Conservation (phyloP, 37 sponge, comb jelly and placozoan genomes). For the Chondrilla cf. caribensis region DNA sequence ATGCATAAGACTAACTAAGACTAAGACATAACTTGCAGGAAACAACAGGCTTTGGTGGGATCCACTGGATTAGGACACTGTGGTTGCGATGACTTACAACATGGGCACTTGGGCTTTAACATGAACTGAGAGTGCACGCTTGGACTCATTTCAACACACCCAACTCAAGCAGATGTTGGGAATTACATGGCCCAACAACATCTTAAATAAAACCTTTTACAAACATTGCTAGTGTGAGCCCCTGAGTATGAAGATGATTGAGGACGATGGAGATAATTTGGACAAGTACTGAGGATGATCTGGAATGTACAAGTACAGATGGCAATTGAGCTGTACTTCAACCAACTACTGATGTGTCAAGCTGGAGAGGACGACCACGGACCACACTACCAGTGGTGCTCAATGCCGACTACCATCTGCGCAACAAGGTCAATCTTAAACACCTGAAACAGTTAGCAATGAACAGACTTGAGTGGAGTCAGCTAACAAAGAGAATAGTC, state of each 20-base stretch:
- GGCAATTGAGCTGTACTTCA: conserved; percentile 19
- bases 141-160: conserved; percentile 22
- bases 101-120: conserved; percentile 9
- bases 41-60: conserved; percentile 23
- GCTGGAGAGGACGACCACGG: conserved; percentile 23
- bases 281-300: conserved; percentile 25
- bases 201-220: conserved; percentile 19
- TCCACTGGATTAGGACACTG: conserved; percentile 12
- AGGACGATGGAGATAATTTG: conserved; percentile 29
- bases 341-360: conserved; percentile 5
- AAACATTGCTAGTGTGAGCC: conserved; percentile 22
- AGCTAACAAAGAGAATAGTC: conserved; percentile 6
- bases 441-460: conserved; percentile 10
- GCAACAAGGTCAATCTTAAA: not conserved
- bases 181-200: conserved; percentile 4
- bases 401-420: conserved; percentile 23
- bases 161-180: conserved; percentile 19
- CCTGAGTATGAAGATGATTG: conserved; percentile 6
- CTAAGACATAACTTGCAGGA: not conserved
- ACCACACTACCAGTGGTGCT: conserved; percentile 29
- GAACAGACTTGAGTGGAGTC: conserved; percentile 8
- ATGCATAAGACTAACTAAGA: too few species aligned
- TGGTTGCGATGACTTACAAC: conserved; percentile 21
- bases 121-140: conserved; percentile 10
- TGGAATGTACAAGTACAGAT: not conserved